Conservation (phyloP, 2,888 invertebrate genomes). For the Conchocele bisecta region DNA sequence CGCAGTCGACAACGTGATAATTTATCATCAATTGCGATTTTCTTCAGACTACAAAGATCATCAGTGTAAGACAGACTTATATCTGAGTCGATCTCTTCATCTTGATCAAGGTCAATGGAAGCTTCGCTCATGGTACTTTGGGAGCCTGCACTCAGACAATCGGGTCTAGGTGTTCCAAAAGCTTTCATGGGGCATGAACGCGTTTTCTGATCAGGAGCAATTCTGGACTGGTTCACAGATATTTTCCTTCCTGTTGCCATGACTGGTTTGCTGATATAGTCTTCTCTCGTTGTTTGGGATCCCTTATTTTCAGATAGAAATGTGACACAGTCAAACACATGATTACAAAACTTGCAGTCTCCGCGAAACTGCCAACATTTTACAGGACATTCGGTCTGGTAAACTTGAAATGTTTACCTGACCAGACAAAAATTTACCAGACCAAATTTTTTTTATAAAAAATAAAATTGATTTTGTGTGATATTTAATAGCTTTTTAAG, state of each 20-base stretch:
- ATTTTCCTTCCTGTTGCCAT: slow-evolving; percentile 15
- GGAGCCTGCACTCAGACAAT: slow-evolving; percentile 9
- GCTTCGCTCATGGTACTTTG: slow-evolving; percentile 35
- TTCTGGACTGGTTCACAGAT: slow-evolving; percentile 14
- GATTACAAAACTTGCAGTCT: too few relatives aligned
- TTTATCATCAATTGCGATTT: slow-evolving; percentile 63
- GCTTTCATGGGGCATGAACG: slow-evolving; percentile 57
- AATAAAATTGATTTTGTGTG: too few relatives aligned
- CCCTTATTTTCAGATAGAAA: too few relatives aligned
- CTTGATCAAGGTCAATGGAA: slow-evolving; percentile 24
- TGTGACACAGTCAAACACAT: too few relatives aligned
- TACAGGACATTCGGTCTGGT: too few relatives aligned
- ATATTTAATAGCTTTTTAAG: too few relatives aligned
- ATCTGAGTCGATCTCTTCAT: slow-evolving; percentile 48
- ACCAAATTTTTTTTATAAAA: too few relatives aligned
- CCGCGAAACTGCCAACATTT: too few relatives aligned
- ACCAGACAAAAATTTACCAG: too few relatives aligned
- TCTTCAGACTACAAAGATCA: slow-evolving; percentile 61
- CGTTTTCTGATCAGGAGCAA: slow-evolving; percentile 1
- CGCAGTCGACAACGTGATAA: slow-evolving; percentile 58
- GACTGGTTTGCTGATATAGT: slow-evolving; percentile 50
- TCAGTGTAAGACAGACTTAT: slow-evolving; percentile 54
- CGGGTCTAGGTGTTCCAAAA: slow-evolving; percentile 49
- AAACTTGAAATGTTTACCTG: too few relatives aligned
- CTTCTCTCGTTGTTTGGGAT: slow-evolving; percentile 38